These are phyloP conservation scores for Lycopodina hypogea DNA, from an alignment of 37 sponge, comb jelly and placozoan species.

Conservation along the genomic window DNA sequence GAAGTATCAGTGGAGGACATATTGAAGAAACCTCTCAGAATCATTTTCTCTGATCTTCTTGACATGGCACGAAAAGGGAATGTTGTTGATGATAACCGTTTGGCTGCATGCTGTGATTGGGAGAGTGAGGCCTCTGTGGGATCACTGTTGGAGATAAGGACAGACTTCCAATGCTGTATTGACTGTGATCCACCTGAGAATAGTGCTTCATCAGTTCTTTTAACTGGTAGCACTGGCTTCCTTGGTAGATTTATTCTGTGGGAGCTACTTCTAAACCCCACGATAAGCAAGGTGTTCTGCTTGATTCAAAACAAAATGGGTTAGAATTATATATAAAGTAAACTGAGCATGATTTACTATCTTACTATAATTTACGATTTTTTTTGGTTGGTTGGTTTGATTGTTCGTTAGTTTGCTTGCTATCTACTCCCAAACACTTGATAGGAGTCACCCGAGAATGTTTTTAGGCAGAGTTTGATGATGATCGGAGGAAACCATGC, in stretches of 20 bases:
- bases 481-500: too few species aligned
- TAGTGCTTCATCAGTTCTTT: background rate
- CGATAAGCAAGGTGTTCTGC: slow-evolving; percentile 31
- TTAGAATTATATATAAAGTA: too few species aligned
- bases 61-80: background rate
- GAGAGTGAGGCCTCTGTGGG: background rate
- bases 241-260: slow-evolving; percentile 46
- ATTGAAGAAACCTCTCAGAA: slow-evolving; percentile 16
- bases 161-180: background rate
- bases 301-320: slow-evolving; percentile 10
- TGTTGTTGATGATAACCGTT: background rate
- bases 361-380: too few species aligned
- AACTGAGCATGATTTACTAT: too few species aligned
- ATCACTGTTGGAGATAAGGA: background rate
- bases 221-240: slow-evolving; percentile 54
- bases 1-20: slow-evolving; percentile 34
- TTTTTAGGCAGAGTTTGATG: too few species aligned
- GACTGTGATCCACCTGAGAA: background rate
- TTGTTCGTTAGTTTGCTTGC: too few species aligned
- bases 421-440: too few species aligned
- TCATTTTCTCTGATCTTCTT: background rate
- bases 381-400: too few species aligned
- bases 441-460: too few species aligned
- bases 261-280: slow-evolving; percentile 13
- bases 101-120: background rate